A percentile compares a stretch with the other conserved stretches of the same genome.
Evolutionary conservation across 1,140 invertebrate genomes (phyloP).

Genomic region (Caenorhabditis latens): DNA sequence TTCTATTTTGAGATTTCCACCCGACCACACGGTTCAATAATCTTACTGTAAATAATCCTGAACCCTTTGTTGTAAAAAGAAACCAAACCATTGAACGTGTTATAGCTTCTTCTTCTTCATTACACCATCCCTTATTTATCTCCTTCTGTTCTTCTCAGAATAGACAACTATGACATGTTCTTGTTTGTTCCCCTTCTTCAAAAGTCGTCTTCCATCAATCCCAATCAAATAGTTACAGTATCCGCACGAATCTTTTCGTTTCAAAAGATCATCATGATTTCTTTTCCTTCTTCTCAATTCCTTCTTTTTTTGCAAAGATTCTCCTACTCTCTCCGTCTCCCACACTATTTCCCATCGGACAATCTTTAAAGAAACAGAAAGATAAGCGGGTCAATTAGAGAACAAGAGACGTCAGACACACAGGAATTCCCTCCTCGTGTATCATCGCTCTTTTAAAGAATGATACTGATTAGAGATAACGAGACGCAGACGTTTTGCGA

Average conservation of each 20-base stretch:
- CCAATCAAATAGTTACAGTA: constrained; percentile 37
- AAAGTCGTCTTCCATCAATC: background rate
- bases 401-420: constrained; percentile 39
- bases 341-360: background rate
- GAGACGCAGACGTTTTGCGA: constrained; percentile 17
- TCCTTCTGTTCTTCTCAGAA: too few species aligned
- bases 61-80: too few species aligned
- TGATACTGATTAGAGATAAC: constrained; percentile 20
- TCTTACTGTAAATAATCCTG: too few species aligned
- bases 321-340: background rate
- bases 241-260: background rate
- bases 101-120: background rate
- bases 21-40: too few species aligned
- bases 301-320: constrained; percentile 24
- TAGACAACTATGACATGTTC: too few species aligned
- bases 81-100: too few species aligned
- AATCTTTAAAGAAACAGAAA: constrained; percentile 42
- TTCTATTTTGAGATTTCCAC: too few species aligned
- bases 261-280: constrained; percentile 25
- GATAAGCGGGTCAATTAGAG: constrained; percentile 52
- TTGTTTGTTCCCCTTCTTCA: background rate
- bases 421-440: constrained; percentile 29
- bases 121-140: too few species aligned
- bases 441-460: constrained; percentile 28
- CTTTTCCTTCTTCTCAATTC: background rate